Conservation (phyloP, 2,797 vertebrate species). For the Sciurus carolinensis region DNA sequence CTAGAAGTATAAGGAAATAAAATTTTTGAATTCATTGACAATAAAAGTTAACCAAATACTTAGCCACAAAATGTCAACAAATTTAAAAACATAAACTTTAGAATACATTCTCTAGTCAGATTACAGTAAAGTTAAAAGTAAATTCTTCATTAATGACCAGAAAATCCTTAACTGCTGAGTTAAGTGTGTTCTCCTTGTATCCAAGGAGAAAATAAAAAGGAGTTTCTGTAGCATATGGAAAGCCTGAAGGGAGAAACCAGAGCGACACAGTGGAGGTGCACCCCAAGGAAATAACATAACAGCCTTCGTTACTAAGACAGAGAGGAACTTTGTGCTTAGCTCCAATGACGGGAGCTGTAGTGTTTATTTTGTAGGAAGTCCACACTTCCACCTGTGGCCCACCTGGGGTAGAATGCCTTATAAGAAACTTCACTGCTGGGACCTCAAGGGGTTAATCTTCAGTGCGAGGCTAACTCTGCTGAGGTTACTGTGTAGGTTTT, state of each 20-base stretch:
- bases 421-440: not conserved
- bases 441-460: not conserved
- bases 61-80: constrained; percentile 11
- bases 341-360: not conserved
- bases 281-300: constrained; percentile 3
- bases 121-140: not conserved
- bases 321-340: not conserved
- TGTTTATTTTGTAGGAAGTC: not conserved
- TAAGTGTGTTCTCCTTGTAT: constrained; percentile 19
- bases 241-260: constrained; percentile 1
- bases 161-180: constrained; percentile 4
- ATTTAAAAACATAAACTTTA: not conserved
- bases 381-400: not conserved
- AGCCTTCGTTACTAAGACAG: not conserved
- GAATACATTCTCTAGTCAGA: not conserved
- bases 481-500: not conserved
- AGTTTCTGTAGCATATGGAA: not conserved
- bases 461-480: not conserved
- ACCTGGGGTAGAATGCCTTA: not conserved
- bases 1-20: not conserved
- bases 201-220: not conserved
- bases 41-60: not conserved
- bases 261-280: not conserved
- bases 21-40: not conserved
- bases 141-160: not conserved